phyloP scores from a whole-genome alignment of 2,888 invertebrate species.

The Platycnemis pennipes region DNA sequence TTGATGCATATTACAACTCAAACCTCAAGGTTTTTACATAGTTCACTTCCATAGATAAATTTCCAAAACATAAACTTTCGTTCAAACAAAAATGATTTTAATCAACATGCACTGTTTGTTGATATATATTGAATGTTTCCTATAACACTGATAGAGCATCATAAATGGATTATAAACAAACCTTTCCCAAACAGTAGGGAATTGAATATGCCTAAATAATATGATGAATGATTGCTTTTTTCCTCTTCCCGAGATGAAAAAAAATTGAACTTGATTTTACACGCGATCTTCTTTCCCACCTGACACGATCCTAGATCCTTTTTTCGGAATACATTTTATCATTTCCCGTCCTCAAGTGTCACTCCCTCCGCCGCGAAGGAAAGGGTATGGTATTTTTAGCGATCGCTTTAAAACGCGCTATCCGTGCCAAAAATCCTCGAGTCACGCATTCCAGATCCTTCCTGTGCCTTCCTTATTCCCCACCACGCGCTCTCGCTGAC shows the following conservation, averaged over 20 bases:
- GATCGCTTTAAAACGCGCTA: constrained; percentile 17
- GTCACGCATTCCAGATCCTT: constrained; percentile 34
- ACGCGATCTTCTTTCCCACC: not conserved
- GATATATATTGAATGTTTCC: no score
- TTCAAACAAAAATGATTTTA: no score
- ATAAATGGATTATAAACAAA: no score
- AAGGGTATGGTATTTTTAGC: not conserved
- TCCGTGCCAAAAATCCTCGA: not conserved
- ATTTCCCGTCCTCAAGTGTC: not conserved
- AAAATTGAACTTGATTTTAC: not conserved
- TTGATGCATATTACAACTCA: no score
- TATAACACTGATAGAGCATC: no score
- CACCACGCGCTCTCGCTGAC: not conserved
- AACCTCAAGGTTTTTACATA: no score
- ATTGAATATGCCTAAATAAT: no score
- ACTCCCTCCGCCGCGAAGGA: not conserved
- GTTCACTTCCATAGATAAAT: no score
- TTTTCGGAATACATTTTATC: not conserved
- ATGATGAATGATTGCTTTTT: not conserved
- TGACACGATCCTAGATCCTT: not conserved
- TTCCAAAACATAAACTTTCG: no score
- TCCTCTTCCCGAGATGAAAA: not conserved
- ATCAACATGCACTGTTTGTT: no score
- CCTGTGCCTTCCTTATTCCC: constrained; percentile 25
- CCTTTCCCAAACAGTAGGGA: no score